These are phyloP conservation scores for Notarius lentiginosus DNA, from an alignment of 2,113 vertebrate species.

Conservation along the genomic window DNA sequence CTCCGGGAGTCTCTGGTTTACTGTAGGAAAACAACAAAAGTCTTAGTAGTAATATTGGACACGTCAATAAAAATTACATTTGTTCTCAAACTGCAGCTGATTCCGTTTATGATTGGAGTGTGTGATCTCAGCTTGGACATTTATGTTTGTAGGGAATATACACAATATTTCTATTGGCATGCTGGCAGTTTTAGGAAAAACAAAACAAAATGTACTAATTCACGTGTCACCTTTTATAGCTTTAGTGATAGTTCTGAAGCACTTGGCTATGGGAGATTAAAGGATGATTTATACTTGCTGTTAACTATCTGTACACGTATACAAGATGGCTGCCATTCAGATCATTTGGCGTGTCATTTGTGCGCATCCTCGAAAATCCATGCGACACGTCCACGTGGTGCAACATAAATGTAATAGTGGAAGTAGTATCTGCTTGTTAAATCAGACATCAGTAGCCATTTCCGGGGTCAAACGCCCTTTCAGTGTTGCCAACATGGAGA, in stretches of 20 bases:
- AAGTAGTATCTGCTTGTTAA: no score
- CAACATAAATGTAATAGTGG: no score
- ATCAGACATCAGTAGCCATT: no score
- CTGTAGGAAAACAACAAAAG: slow-evolving; percentile 23
- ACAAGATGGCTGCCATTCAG: no score
- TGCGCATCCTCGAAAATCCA: no score
- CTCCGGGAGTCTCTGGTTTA: slow-evolving; percentile 69
- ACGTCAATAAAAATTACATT: neutral
- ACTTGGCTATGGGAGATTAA: neutral
- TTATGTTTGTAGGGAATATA: neutral
- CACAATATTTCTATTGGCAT: neutral
- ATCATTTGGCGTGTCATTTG: no score
- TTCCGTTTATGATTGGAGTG: neutral
- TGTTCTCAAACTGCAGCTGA: neutral
- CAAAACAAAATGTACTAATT: neutral
- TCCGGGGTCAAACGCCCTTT: no score
- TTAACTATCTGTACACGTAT: neutral
- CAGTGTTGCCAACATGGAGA: no score
- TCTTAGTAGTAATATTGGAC: neutral
- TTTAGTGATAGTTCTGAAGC: neutral
- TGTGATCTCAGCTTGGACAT: neutral
- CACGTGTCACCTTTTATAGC: neutral
- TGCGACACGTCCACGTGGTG: no score
- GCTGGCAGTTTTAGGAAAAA: neutral
- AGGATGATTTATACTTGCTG: neutral